Percentiles rank a stretch among this genome's conserved stretches.
Conservation (phyloP, 2,888 invertebrate genomes). For the Pyrochroa serraticornis region DNA sequence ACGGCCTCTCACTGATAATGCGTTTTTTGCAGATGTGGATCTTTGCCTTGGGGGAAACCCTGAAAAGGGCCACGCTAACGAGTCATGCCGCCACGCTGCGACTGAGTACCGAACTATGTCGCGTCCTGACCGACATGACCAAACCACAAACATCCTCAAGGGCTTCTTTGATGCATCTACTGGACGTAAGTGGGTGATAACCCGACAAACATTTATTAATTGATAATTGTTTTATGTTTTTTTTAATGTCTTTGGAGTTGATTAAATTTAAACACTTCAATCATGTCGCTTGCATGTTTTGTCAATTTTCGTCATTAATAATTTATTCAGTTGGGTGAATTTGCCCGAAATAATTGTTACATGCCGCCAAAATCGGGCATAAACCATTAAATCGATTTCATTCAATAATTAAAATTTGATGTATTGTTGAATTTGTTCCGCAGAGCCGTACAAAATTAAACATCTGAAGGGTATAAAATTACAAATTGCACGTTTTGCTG, state of each 20-base stretch:
- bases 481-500: constrained; percentile 3
- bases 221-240: too few relatives aligned
- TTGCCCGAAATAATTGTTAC: not conserved
- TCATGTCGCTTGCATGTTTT: too few relatives aligned
- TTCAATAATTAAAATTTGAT: constrained; percentile 16
- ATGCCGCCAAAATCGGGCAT: constrained; percentile 1
- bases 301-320: too few relatives aligned
- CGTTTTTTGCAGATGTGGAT: constrained; percentile 65
- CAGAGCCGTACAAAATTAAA: constrained; percentile 2
- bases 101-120: constrained; percentile 61
- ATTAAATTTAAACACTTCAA: too few relatives aligned
- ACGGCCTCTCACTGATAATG: not conserved
- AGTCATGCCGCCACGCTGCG: constrained; percentile 58
- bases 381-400: constrained; percentile 10
- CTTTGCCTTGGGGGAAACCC: constrained; percentile 63
- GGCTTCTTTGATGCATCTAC: constrained; percentile 66
- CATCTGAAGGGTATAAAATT: constrained; percentile 11
- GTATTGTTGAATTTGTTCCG: constrained; percentile 3
- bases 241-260: too few relatives aligned
- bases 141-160: constrained; percentile 61
- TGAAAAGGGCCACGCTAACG: constrained; percentile 61
- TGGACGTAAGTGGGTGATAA: constrained; percentile 60
- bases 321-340: not conserved
- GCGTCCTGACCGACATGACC: constrained; percentile 64
- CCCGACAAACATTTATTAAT: constrained; percentile 1